phyloP scores from a whole-genome alignment of 2,113 vertebrate genomes.

The Andinoacara biseriatus region DNA sequence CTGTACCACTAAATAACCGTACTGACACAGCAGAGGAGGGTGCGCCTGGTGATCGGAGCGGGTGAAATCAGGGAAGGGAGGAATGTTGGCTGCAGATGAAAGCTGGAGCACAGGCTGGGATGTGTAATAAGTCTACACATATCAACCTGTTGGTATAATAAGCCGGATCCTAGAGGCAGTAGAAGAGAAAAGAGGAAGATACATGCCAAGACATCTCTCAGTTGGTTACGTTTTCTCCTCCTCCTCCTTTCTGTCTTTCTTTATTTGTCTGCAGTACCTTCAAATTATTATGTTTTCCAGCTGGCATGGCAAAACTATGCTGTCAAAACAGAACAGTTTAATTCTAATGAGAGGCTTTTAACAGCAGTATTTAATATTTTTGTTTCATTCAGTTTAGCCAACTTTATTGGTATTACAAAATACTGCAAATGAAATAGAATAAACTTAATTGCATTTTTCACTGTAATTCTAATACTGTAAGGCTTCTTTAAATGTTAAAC shows the following conservation, averaged over 20 bases:
- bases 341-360: not conserved
- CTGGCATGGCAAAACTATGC: not conserved
- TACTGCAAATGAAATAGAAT: not conserved
- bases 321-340: not conserved
- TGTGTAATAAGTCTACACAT: slow-evolving; percentile 63
- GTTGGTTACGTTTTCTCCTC: not conserved
- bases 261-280: not conserved
- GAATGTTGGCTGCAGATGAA: slow-evolving; percentile 77
- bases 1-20: slow-evolving; percentile 52
- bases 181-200: slow-evolving; percentile 44
- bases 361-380: not conserved
- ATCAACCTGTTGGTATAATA: slow-evolving; percentile 61
- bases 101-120: slow-evolving; percentile 48
- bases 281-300: not conserved
- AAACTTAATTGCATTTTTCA: not conserved
- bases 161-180: slow-evolving; percentile 56
- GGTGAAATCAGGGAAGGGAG: slow-evolving; percentile 53
- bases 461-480: not conserved
- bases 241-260: not conserved
- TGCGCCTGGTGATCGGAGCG: slow-evolving; percentile 44
- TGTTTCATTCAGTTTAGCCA: not conserved
- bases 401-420: not conserved
- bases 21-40: slow-evolving; percentile 51
- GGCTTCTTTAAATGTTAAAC: not conserved
- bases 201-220: slow-evolving; percentile 56